phyloP scores from a whole-genome alignment of 1,140 invertebrate species.

The Formica exsecta region DNA sequence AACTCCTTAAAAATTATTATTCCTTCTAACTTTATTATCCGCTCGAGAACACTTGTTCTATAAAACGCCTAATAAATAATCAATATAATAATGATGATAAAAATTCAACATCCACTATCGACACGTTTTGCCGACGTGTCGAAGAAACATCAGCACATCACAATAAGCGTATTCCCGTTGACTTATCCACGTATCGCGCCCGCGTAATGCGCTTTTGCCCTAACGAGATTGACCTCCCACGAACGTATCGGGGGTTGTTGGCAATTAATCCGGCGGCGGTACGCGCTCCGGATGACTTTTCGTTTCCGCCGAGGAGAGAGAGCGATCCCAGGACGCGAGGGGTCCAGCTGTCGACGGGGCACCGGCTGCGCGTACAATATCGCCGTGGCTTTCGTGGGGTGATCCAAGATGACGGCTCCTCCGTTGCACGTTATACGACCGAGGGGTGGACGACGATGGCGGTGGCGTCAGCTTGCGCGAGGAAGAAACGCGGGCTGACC shows the following conservation, averaged over 20 bases:
- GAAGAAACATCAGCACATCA: background rate
- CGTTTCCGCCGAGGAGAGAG: slow-evolving; percentile 45
- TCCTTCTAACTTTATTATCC: background rate
- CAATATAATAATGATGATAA: background rate
- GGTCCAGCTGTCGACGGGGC: slow-evolving; percentile 73
- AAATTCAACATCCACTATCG: background rate
- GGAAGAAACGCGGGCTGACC: slow-evolving; percentile 71
- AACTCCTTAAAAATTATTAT: background rate
- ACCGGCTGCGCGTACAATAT: slow-evolving; percentile 77
- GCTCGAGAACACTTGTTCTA: background rate
- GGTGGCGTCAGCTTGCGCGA: slow-evolving; percentile 71
- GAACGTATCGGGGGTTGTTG: slow-evolving; percentile 32
- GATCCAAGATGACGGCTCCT: slow-evolving; percentile 75
- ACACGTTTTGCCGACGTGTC: background rate
- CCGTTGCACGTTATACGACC: slow-evolving; percentile 65
- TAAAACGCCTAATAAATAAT: background rate
- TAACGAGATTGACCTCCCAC: slow-evolving; percentile 67
- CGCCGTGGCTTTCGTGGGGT: slow-evolving; percentile 73
- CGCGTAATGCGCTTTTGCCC: slow-evolving; percentile 70
- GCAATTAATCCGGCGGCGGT: slow-evolving; percentile 69
- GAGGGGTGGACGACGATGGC: slow-evolving; percentile 52
- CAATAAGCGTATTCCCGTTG: slow-evolving; percentile 7
- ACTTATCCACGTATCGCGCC: slow-evolving; percentile 44
- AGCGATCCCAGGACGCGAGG: slow-evolving; percentile 40
- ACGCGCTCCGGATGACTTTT: slow-evolving; percentile 67